Conservation (phyloP, 2,797 vertebrate species). For the Typhlichthys eigenmanni region DNA sequence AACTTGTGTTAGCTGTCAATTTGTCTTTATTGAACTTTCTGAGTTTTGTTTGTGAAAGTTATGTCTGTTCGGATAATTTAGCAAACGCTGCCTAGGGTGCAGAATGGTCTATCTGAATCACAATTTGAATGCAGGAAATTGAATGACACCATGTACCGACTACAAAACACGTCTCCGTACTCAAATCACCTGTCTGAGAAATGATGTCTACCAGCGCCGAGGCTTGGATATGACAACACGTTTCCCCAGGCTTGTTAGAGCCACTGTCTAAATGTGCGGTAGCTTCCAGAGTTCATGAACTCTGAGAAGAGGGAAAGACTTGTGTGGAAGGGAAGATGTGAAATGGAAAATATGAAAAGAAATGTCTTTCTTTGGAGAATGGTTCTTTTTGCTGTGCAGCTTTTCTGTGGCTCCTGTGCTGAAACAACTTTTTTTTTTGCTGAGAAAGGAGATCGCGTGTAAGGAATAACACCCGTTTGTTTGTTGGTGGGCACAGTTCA, state of each 20-base stretch:
- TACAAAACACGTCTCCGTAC: slow-evolving; percentile 25
- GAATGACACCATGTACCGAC: slow-evolving; percentile 40
- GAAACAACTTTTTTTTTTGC: slow-evolving; percentile 37
- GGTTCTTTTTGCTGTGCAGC: slow-evolving; percentile 23
- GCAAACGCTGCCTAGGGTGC: slow-evolving; percentile 25
- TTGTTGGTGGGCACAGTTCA: slow-evolving; percentile 57
- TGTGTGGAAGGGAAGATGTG: neutral
- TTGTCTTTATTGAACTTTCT: slow-evolving; percentile 18
- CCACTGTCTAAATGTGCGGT: slow-evolving; percentile 40
- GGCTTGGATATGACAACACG: slow-evolving; percentile 59
- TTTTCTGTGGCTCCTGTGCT: slow-evolving; percentile 35
- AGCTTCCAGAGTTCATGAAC: slow-evolving; percentile 60
- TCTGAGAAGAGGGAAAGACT: slow-evolving; percentile 24
- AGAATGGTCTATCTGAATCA: slow-evolving; percentile 3
- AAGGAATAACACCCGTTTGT: slow-evolving; percentile 36
- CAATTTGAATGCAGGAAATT: slow-evolving; percentile 7
- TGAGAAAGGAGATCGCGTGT: slow-evolving; percentile 49
- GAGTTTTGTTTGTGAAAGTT: slow-evolving; percentile 27
- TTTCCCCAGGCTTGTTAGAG: slow-evolving; percentile 20
- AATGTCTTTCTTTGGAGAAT: slow-evolving; percentile 44
- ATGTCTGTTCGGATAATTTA: slow-evolving; percentile 10
- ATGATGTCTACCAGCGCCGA: slow-evolving; percentile 36
- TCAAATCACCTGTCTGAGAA: slow-evolving; percentile 42
- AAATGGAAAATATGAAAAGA: slow-evolving; percentile 15
- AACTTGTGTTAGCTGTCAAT: neutral